phyloP scores from a whole-genome alignment of 2,797 vertebrate genomes.

The Heliangelus exortis region DNA sequence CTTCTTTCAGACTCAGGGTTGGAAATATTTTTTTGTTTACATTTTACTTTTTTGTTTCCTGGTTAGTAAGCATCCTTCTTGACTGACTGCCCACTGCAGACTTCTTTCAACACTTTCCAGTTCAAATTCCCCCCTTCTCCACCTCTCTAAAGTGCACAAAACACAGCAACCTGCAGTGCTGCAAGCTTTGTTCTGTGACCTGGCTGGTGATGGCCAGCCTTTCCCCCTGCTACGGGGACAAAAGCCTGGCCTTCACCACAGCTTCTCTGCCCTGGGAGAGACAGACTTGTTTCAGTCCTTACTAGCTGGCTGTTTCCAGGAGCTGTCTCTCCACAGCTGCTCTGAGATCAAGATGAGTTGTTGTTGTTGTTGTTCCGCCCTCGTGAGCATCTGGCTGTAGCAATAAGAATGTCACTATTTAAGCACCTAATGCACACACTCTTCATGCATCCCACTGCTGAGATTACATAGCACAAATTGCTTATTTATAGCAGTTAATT shows the following conservation, averaged over 20 bases:
- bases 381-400: background rate
- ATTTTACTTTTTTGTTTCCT: background rate
- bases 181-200: background rate
- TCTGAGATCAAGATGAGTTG: background rate
- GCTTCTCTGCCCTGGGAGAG: background rate
- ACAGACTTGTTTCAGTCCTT: background rate
- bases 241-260: background rate
- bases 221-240: background rate
- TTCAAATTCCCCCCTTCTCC: background rate
- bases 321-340: background rate
- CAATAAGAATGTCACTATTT: background rate
- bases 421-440: background rate
- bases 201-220: background rate
- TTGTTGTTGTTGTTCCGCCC: background rate
- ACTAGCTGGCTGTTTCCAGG: background rate
- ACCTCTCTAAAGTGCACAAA: background rate
- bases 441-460: background rate
- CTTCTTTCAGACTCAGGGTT: background rate
- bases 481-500: background rate
- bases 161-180: fast-evolving
- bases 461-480: background rate
- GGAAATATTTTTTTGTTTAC: background rate
- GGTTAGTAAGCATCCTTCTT: background rate
- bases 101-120: background rate
- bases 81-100: background rate